Evolutionary conservation across 2,797 vertebrate genomes (phyloP), one percentile per base, ranked within the genome.

Genomic region (Macropus fuliginosus): DNA sequence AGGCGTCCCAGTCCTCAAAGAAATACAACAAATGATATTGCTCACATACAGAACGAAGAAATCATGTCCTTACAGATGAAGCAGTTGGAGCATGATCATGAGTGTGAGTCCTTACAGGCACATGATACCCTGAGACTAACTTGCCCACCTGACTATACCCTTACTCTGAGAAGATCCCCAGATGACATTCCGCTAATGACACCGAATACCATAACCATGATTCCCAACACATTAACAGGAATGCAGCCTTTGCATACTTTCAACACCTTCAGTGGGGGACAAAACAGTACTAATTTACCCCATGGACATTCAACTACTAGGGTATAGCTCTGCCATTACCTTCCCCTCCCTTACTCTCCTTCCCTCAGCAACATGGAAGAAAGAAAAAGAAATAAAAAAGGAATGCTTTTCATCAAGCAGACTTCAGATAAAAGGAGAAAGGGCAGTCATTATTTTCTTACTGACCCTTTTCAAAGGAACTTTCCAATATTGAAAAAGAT

Each of bases 191-290:
- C 99, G 0, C 98, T 99, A 87, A 99, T 99, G 99, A 99, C 99
- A 0, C 99, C 99, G 93, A 99, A 99, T 98, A 99, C 99, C 98
- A 99, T 99, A 98, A 99, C 99, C 97, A 99, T 99, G 99, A 99
- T 99, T 97, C 99, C 99, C 94, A 99, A 99, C 98, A 99, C 99
- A 0, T 98, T 99, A 98, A 99, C 99, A 96, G 99, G 98, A 93
- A 99, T 99, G 99, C 99, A 99, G 97, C 99, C 99, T 29, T 98
- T 99, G 98, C 99, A 99, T 99, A 99, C 99, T 92, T 99, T 99
- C 99, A 99, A 99, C 95, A 99, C 99, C 27, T 99, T 99, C 94
- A 99, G 99, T 89, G 99, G 99, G 90, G 99, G 99, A 96, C 99
- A 99, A 98, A 99, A 99, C 99, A 99, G 99, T 99, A 99, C 99